phyloP scores from a whole-genome alignment of 1,140 invertebrate genomes.

The Schlechtendalia chinensis region DNA sequence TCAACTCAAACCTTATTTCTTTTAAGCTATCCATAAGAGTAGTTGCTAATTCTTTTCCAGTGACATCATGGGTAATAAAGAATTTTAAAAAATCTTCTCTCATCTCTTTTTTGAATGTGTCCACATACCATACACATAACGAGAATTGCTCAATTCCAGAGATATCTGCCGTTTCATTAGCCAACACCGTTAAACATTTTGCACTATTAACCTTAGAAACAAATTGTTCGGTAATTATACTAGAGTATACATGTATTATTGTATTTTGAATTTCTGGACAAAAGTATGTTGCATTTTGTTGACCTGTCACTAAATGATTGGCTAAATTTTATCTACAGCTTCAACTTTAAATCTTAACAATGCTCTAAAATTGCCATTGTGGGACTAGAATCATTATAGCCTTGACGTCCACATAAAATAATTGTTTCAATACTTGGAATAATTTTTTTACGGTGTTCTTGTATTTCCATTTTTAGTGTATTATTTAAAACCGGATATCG shows the following conservation, averaged over 20 bases:
- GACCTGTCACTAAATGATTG: neutral
- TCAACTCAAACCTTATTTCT: too few relatives aligned
- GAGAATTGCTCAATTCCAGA: neutral
- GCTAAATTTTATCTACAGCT: neutral
- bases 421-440: neutral
- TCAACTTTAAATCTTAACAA: neutral
- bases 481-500: neutral
- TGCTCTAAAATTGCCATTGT: neutral
- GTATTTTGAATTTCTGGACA: neutral
- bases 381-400: neutral
- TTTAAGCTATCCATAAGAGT: too few relatives aligned
- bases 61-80: too few relatives aligned
- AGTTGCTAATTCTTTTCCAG: too few relatives aligned
- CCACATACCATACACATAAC: neutral
- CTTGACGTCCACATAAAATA: neutral
- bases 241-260: neutral
- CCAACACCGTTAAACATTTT: neutral
- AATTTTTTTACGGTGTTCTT: constrained; percentile 7
- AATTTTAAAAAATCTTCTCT: too few relatives aligned
- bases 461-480: neutral
- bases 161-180: neutral
- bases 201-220: neutral
- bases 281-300: neutral
- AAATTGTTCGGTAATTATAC: neutral
- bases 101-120: too few relatives aligned